Percentiles rank a stretch among this genome's conserved stretches.
Evolutionary conservation across 2,797 vertebrate species (phyloP).

Genomic region (Acanthornis magna): DNA sequence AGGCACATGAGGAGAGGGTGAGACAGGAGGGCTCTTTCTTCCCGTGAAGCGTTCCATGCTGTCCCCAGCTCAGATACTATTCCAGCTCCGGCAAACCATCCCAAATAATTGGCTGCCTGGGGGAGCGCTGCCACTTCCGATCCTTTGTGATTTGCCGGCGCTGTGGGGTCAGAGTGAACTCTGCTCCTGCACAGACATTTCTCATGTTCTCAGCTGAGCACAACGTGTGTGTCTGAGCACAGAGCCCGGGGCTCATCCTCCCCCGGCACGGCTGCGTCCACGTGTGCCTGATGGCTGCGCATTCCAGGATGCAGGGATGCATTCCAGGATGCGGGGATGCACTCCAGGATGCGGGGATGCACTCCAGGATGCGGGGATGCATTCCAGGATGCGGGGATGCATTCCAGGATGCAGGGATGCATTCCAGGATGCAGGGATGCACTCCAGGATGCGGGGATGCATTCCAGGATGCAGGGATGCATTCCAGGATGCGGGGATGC

Average conservation of each 20-base stretch:
- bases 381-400: background rate
- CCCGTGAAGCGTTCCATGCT: background rate
- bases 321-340: too few relatives aligned
- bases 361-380: background rate
- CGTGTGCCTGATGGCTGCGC: background rate
- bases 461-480: background rate
- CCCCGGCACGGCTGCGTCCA: background rate
- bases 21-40: too few relatives aligned
- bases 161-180: background rate
- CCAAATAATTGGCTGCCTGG: background rate
- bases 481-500: too few relatives aligned
- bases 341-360: background rate
- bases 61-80: background rate
- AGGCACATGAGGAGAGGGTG: background rate
- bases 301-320: background rate
- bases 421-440: background rate
- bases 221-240: accelerated
- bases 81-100: background rate
- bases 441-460: too few relatives aligned
- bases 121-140: background rate
- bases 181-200: background rate
- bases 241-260: background rate
- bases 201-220: background rate
- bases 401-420: background rate
- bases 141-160: background rate